Percentiles rank a stretch among this genome's conserved stretches.
Evolutionary conservation across 2,113 vertebrate genomes (phyloP).

Genomic region (Apistogramma diplotaenia): DNA sequence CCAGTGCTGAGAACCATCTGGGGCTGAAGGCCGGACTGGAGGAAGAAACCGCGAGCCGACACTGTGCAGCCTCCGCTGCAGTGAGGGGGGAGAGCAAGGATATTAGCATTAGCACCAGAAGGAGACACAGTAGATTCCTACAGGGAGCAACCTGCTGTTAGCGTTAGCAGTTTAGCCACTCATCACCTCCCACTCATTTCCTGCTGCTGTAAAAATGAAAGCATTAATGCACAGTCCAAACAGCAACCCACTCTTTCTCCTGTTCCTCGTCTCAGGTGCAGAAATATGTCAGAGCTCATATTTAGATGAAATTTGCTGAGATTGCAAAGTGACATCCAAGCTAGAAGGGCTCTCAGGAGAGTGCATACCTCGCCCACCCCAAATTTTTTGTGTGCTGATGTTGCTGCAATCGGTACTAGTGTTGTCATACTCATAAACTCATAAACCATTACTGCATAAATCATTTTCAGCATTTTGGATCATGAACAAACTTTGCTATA

Average conservation of each 20-base stretch:
- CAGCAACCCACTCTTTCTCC: not conserved
- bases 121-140: slow-evolving; percentile 42
- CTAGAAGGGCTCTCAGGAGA: too few species aligned
- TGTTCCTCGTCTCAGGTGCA: not conserved
- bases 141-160: slow-evolving; percentile 61
- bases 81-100: slow-evolving; percentile 34
- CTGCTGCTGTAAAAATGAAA: slow-evolving; percentile 35
- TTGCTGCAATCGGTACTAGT: too few species aligned
- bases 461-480: too few species aligned
- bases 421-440: too few species aligned
- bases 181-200: slow-evolving; percentile 53
- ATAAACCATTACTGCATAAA: too few species aligned
- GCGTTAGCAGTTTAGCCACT: slow-evolving; percentile 51
- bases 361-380: too few species aligned
- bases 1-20: slow-evolving; percentile 89
- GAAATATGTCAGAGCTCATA: not conserved
- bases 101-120: slow-evolving; percentile 18
- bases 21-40: slow-evolving; percentile 89
- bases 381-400: too few species aligned
- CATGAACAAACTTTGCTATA: too few species aligned
- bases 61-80: slow-evolving; percentile 93
- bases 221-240: slow-evolving; percentile 18
- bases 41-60: slow-evolving; percentile 86
- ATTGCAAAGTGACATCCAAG: not conserved
- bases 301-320: not conserved